phyloP scores from a whole-genome alignment of 2,888 invertebrate species.

The Dynastes tityus region DNA sequence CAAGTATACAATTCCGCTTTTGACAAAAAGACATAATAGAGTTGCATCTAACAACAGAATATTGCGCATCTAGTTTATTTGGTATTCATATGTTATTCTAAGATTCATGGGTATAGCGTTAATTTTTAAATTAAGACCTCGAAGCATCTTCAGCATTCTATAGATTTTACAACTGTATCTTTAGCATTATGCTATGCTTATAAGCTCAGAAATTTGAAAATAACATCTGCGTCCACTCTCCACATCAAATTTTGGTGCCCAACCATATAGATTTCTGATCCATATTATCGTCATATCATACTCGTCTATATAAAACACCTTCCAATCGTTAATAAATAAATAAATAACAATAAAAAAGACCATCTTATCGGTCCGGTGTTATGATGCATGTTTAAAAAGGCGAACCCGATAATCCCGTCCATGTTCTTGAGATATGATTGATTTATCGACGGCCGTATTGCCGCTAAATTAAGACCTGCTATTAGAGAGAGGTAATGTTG shows the following conservation, averaged over 20 bases:
- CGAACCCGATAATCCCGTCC: conserved; percentile 39
- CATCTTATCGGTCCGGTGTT: conserved; percentile 40
- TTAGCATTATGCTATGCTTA: too few species aligned
- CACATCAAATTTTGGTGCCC: not conserved
- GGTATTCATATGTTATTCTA: too few species aligned
- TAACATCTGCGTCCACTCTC: too few species aligned
- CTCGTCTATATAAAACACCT: conserved; percentile 2
- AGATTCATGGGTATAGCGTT: too few species aligned
- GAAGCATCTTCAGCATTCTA: too few species aligned
- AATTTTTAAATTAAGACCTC: too few species aligned
- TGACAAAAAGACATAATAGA: too few species aligned
- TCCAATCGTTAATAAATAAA: conserved; percentile 6
- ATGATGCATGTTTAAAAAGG: conserved; percentile 45
- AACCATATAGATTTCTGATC: not conserved
- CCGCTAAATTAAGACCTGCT: conserved; percentile 32
- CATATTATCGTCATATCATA: not conserved
- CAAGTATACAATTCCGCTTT: too few species aligned
- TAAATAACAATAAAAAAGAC: conserved; percentile 34
- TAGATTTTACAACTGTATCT: too few species aligned
- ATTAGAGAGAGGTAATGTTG: conserved; percentile 1
- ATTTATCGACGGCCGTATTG: conserved; percentile 35
- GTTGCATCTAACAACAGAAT: too few species aligned
- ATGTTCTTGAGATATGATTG: conserved; percentile 45
- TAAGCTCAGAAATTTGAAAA: too few species aligned
- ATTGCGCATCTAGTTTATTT: too few species aligned